phyloP scores from a whole-genome alignment of 2,888 invertebrate species.

The Piscicola geometra region DNA sequence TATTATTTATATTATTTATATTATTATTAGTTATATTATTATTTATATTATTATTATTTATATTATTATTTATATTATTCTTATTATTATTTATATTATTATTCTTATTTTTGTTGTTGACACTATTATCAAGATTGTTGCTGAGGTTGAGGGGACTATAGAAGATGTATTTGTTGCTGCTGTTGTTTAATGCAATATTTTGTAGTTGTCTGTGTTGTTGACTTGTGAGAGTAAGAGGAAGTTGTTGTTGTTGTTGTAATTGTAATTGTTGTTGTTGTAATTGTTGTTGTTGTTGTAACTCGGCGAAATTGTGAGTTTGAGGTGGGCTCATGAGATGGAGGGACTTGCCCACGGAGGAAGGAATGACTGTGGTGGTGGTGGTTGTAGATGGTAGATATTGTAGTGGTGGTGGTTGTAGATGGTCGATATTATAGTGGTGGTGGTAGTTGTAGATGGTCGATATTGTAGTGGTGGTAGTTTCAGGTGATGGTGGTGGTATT shows the following conservation, averaged over 20 bases:
- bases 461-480: not conserved
- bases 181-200: not conserved
- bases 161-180: not conserved
- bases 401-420: not conserved
- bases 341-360: not conserved
- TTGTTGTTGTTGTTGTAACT: not conserved
- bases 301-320: not conserved
- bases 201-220: constrained; percentile 4
- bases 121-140: not conserved
- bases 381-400: not conserved
- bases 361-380: not conserved
- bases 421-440: not conserved
- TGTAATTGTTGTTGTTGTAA: constrained; percentile 6
- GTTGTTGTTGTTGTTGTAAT: constrained; percentile 14
- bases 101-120: not conserved
- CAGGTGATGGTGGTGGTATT: not conserved
- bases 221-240: not conserved
- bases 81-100: not conserved
- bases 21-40: not conserved
- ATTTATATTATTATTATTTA: not conserved
- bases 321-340: not conserved
- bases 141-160: constrained; percentile 6
- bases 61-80: not conserved
- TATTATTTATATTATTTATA: not conserved
- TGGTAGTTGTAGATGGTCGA: not conserved